Evolutionary conservation across 2,888 invertebrate genomes (phyloP), one percentile per base, ranked within the genome.

Genomic region (Lobophora halterata): DNA sequence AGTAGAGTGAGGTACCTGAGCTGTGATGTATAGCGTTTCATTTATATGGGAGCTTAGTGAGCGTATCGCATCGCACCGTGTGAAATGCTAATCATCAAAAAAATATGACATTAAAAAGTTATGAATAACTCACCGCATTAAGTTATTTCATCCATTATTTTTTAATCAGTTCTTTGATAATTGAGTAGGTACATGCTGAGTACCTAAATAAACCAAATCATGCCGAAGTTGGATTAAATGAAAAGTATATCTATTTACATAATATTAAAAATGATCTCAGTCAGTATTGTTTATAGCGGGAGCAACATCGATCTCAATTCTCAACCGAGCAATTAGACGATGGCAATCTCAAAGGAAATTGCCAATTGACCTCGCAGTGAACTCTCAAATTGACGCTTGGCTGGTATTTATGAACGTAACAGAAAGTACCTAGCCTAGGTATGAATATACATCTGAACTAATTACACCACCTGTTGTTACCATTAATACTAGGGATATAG

Each of bases 321-420:
- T 65, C 58, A 65, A 67, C 54, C 65, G 63, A 63, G 66, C 77
- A 77, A 81, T 82, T 81, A 81, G 71, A 68, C 77, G 64, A 63
- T 65, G 66, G 62, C 78, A 83, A 82, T 82, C 81, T 70, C 68
- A 61, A 75, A 81, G 86, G 85, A 86, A 79, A 85, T 81, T 80
- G 77, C 50, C 79, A 86, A 83, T 87, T 87, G 82, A 87, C 86
- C 83, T 64, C 50, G 49, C 65, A 67, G 79, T 85, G 81, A 86
- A 79, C 75, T 71, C 62, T 72, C 30, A 62, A 82, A 85, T 80
- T 80, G 67, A 61, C 52, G 51, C 60, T 46, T 51, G 58, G 45
- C 58, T 55, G 50, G 46, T 55, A 60, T 59, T 49, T 58, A 57
- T 52, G 21, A 19, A 45, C 29, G 29, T 25, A 30, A 33, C 37